phyloP scores from a whole-genome alignment of 2,797 vertebrate genomes.

The Hoplostethus atlanticus region DNA sequence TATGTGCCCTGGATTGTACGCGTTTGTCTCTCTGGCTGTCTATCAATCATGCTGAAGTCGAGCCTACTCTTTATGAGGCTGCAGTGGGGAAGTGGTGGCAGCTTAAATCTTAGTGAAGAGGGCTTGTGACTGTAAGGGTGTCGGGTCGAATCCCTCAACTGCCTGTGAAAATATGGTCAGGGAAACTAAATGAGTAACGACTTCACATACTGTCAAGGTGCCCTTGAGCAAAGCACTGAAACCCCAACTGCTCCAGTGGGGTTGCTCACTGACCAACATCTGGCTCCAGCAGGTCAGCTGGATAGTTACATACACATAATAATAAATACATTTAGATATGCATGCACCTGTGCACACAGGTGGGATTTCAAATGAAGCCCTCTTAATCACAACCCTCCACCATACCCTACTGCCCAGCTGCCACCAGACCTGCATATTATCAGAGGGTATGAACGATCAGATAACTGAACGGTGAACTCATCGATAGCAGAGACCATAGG shows the following conservation, averaged over 20 bases:
- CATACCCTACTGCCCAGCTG: constrained; percentile 4
- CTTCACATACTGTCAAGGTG: background rate
- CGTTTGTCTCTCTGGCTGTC: background rate
- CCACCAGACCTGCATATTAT: background rate
- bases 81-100: background rate
- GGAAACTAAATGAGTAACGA: background rate
- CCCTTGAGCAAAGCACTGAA: background rate
- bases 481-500: background rate
- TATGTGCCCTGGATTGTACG: background rate
- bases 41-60: background rate
- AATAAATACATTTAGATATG: background rate
- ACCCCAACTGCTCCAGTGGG: background rate
- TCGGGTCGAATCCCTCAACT: background rate
- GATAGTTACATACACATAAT: background rate
- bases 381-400: constrained; percentile 9
- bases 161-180: background rate
- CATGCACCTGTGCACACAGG: too few relatives aligned
- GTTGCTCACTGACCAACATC: background rate
- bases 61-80: constrained; percentile 6
- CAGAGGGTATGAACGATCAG: constrained; percentile 6
- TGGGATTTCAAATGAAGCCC: background rate
- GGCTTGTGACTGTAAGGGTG: background rate
- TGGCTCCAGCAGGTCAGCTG: too few relatives aligned
- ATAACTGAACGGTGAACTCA: background rate
- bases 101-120: background rate